These are phyloP conservation scores for Xylophagus ater DNA, from an alignment of 2,888 invertebrate genomes.

Conservation along the genomic window DNA sequence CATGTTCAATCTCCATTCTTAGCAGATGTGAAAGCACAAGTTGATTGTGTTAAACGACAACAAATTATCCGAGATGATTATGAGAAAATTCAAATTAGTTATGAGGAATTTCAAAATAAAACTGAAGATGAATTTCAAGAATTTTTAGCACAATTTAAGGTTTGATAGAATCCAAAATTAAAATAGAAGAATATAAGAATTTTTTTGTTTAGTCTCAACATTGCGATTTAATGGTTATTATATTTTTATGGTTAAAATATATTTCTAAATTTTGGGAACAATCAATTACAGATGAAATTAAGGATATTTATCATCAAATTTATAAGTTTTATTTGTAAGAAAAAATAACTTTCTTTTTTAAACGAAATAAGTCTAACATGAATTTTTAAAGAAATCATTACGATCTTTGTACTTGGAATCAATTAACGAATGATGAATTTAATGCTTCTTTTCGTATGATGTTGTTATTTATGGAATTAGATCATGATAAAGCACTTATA, in stretches of 20 bases:
- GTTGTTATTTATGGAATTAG: constrained; percentile 26
- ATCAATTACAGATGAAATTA: constrained; percentile 22
- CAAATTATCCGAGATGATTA: constrained; percentile 3
- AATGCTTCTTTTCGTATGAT: constrained; percentile 23
- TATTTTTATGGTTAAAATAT: constrained; percentile 26
- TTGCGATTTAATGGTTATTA: constrained; percentile 25
- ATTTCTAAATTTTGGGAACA: constrained; percentile 24
- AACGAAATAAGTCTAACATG: neutral
- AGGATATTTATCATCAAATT: constrained; percentile 22
- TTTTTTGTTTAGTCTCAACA: constrained; percentile 12
- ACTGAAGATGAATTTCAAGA: constrained; percentile 22
- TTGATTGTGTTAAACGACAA: constrained; percentile 6
- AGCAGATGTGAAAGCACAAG: constrained; percentile 12
- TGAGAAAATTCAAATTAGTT: constrained; percentile 12
- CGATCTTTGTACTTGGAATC: constrained; percentile 25
- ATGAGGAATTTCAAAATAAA: constrained; percentile 22
- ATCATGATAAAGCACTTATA: constrained; percentile 20
- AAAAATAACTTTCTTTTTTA: neutral
- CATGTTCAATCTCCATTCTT: constrained; percentile 24
- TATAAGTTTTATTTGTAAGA: constrained; percentile 25
- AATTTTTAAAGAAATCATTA: constrained; percentile 21
- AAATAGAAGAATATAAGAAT: constrained; percentile 4
- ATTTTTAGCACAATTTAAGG: constrained; percentile 21
- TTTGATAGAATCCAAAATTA: constrained; percentile 5
- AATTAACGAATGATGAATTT: constrained; percentile 23